These are phyloP conservation scores for Pseudomyrmex dendroicus DNA, from an alignment of 1,140 invertebrate genomes.

Conservation along the genomic window DNA sequence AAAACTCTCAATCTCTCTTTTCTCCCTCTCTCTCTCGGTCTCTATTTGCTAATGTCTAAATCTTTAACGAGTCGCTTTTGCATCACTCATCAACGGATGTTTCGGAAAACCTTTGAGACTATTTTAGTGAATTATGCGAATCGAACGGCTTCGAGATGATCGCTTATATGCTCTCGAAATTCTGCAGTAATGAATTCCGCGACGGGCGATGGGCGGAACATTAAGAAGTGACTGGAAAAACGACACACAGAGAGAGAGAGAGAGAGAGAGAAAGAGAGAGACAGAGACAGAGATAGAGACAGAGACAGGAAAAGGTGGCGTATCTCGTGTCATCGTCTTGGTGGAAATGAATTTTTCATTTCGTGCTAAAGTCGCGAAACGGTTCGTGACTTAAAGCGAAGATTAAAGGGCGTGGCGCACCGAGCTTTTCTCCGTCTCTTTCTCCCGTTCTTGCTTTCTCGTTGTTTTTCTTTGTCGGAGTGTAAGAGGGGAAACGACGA, in stretches of 20 bases:
- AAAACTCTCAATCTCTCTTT: constrained; percentile 2
- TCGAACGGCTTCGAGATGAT: constrained; percentile 41
- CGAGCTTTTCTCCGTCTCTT: constrained; percentile 52
- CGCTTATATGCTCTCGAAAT: constrained; percentile 40
- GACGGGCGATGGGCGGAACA: constrained; percentile 41
- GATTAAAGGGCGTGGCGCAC: constrained; percentile 75
- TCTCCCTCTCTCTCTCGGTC: neutral
- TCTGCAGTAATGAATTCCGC: constrained; percentile 70
- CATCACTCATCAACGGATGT: neutral
- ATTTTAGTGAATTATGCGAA: constrained; percentile 45
- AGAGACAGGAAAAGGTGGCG: constrained; percentile 54
- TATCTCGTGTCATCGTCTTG: constrained; percentile 62
- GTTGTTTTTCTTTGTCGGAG: constrained; percentile 71
- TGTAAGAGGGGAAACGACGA: constrained; percentile 71
- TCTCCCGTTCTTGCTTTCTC: constrained; percentile 58
- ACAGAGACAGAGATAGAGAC: neutral
- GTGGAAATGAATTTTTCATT: constrained; percentile 80
- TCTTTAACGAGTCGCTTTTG: constrained; percentile 16
- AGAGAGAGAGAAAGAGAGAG: constrained; percentile 12
- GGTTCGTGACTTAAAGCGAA: constrained; percentile 77
- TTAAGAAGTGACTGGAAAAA: constrained; percentile 70
- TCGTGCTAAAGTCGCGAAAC: constrained; percentile 78
- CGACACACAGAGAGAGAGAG: constrained; percentile 38
- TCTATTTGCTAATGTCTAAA: constrained; percentile 45
- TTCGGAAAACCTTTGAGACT: neutral